A percentile compares a stretch with the other conserved stretches of the same genome.
Conservation (phyloP, 2,113 vertebrate species). For the Elephas maximus region DNA sequence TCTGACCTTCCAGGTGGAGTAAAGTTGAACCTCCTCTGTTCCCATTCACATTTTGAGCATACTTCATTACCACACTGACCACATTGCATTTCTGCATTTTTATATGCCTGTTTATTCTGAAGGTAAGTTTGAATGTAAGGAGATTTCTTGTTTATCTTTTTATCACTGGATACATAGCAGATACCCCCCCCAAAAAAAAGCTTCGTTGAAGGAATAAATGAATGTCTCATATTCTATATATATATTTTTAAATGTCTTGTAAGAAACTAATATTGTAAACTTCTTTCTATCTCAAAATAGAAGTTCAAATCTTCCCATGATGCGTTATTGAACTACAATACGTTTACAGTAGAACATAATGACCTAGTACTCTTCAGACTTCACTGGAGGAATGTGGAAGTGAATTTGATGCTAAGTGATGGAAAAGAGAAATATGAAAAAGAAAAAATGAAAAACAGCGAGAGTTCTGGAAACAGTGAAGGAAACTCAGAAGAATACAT, state of each 20-base stretch:
- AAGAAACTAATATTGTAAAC: conserved; percentile 53
- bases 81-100: background rate
- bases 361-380: conserved; percentile 90
- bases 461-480: background rate
- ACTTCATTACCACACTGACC: background rate
- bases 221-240: background rate
- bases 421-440: conserved; percentile 66
- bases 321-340: conserved; percentile 78
- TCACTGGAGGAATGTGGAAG: conserved; percentile 44
- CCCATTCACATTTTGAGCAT: background rate
- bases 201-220: conserved; percentile 37
- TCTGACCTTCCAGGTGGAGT: background rate
- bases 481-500: conserved; percentile 47
- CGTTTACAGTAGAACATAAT: conserved; percentile 84
- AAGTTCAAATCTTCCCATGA: conserved; percentile 88
- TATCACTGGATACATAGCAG: background rate
- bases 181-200: background rate
- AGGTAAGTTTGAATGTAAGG: conserved; percentile 51
- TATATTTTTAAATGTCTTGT: conserved; percentile 1
- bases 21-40: background rate
- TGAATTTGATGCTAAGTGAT: conserved; percentile 56
- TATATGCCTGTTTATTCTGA: conserved; percentile 48
- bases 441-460: background rate
- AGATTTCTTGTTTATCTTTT: background rate
- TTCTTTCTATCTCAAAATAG: conserved; percentile 86